A percentile compares a stretch with the other conserved stretches of the same genome.
Evolutionary conservation across 2,113 vertebrate genomes (phyloP).

Genomic region (Boleophthalmus pectinirostris): DNA sequence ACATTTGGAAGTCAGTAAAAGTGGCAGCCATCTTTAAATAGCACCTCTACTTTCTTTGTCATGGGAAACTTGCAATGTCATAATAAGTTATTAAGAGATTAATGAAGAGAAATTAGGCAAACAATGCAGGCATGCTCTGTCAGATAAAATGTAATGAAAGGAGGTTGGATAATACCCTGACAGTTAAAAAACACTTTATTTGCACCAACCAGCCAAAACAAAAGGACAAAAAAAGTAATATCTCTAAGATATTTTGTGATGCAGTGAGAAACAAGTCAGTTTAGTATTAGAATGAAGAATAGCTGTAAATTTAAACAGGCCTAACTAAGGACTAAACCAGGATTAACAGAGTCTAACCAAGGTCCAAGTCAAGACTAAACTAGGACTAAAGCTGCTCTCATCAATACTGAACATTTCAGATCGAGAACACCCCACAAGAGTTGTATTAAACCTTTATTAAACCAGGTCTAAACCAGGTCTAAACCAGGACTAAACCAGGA

Average conservation of each 20-base stretch:
- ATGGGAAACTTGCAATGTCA: neutral
- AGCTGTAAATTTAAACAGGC: no score
- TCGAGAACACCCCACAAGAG: no score
- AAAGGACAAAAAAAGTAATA: neutral
- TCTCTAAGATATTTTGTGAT: no score
- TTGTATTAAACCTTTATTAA: no score
- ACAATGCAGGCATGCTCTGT: conserved; percentile 18
- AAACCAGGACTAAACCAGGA: neutral
- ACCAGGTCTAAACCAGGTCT: neutral
- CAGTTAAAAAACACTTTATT: conserved; percentile 9
- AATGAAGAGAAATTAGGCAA: conserved; percentile 4
- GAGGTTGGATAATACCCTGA: conserved; percentile 44
- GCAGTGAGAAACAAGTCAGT: no score
- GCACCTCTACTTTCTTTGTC: neutral
- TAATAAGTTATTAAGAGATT: conserved; percentile 6
- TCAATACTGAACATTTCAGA: no score
- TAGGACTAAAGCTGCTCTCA: no score
- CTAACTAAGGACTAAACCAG: no score
- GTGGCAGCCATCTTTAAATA: neutral
- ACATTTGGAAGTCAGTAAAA: neutral
- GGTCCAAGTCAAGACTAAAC: no score
- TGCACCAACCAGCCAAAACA: conserved; percentile 27
- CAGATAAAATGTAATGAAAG: conserved; percentile 4
- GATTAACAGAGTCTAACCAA: no score
- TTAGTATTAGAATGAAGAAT: neutral